Conservation (phyloP, 1,140 invertebrate genomes). For the Drosophila setifemur region DNA sequence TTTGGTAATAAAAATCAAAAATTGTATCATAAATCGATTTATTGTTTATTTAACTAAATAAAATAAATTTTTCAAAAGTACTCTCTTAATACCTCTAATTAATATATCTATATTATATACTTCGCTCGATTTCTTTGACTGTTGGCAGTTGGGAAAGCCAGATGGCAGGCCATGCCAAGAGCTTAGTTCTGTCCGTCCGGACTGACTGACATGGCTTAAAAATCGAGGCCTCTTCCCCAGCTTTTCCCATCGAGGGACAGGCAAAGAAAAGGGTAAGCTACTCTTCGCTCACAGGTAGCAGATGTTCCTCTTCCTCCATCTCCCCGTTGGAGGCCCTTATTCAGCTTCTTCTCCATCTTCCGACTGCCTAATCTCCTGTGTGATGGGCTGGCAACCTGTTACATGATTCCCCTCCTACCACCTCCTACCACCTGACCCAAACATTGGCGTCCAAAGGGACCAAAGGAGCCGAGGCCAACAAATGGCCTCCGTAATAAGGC, state of each 20-base stretch:
- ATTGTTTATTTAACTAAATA: too few relatives aligned
- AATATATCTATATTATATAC: neutral
- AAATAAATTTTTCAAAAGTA: too few relatives aligned
- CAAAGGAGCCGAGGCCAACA: constrained; percentile 24
- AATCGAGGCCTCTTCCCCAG: constrained; percentile 51
- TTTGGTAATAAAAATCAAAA: too few relatives aligned
- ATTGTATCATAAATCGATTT: too few relatives aligned
- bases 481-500: constrained; percentile 61
- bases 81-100: too few relatives aligned
- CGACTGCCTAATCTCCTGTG: constrained; percentile 70
- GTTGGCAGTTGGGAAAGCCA: neutral
- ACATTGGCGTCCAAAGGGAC: neutral
- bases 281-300: constrained; percentile 51
- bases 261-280: constrained; percentile 57
- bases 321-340: neutral
- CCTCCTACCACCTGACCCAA: too few relatives aligned
- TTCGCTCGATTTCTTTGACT: constrained; percentile 3
- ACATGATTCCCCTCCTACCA: constrained; percentile 27
- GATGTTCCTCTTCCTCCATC: constrained; percentile 38
- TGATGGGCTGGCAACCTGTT: constrained; percentile 71
- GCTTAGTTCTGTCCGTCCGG: constrained; percentile 50
- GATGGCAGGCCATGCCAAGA: constrained; percentile 5
- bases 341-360: constrained; percentile 1
- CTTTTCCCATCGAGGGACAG: constrained; percentile 14
- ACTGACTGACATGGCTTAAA: constrained; percentile 72